These are phyloP conservation scores for Polyommatus icarus DNA, from an alignment of 2,888 invertebrate genomes.

Conservation along the genomic window DNA sequence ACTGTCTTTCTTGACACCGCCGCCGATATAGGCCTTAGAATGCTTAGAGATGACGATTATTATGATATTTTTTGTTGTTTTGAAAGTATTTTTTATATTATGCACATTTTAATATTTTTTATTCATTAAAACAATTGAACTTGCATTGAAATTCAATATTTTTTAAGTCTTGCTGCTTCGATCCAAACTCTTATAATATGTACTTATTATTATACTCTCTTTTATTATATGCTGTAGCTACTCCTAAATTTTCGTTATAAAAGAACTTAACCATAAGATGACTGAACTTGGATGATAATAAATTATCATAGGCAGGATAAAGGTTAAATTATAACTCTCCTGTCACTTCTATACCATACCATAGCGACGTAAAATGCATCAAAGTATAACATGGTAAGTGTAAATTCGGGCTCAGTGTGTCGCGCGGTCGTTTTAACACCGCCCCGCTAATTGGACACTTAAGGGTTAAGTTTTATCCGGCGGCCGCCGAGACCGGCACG, in stretches of 20 bases:
- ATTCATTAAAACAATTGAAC: background rate
- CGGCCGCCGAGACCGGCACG: slow-evolving; percentile 58
- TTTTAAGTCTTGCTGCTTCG: too few relatives aligned
- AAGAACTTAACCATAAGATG: too few relatives aligned
- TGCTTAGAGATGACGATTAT: slow-evolving; percentile 45
- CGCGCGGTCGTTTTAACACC: slow-evolving; percentile 77
- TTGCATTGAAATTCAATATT: too few relatives aligned
- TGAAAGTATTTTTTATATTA: background rate
- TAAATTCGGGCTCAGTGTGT: slow-evolving; percentile 73
- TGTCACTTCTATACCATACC: slow-evolving; percentile 37
- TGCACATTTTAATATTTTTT: too few relatives aligned
- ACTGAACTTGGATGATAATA: too few relatives aligned
- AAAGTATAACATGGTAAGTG: slow-evolving; percentile 70
- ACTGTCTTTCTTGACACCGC: slow-evolving; percentile 75
- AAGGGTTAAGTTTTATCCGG: slow-evolving; percentile 74
- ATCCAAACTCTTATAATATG: too few relatives aligned
- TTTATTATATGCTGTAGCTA: too few relatives aligned
- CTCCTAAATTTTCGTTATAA: too few relatives aligned
- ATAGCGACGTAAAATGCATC: slow-evolving; percentile 57
- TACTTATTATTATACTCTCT: too few relatives aligned
- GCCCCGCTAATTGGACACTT: slow-evolving; percentile 77
- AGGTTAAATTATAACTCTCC: background rate
- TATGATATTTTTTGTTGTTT: background rate
- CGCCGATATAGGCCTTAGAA: slow-evolving; percentile 47
- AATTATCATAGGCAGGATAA: too few relatives aligned